Base-by-base conservation (phyloP, 2,888 invertebrate species). In the Camptogramma bilineatum region DNA sequence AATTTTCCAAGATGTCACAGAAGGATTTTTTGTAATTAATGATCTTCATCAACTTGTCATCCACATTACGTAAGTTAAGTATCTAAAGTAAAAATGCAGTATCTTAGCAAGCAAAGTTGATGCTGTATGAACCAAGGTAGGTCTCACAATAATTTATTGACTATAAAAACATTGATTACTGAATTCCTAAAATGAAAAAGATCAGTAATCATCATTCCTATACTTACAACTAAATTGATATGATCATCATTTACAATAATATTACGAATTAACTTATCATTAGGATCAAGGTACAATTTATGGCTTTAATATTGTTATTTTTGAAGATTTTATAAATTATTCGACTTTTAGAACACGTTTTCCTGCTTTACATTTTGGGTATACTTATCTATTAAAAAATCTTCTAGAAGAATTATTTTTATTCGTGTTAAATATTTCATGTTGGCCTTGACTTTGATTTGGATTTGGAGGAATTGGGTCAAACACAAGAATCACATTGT, bases 401-500 rank as follows among this genome's bases (percentile, higher is more conserved):
- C 10, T 10, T 10, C 10, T n/a, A 39, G n/a, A 10, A 13, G 39
- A 0, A 3, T 39, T 39, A 39, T 13, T 34, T 3, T 42, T 42
- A 39, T n/a, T 17, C 7, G 44, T 17, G 17, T 44, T 17, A 44
- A 44, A 44, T 44, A 44, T 17, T 44, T 44, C 34, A 13, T 44
- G 44, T 44, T 16, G 44, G 17, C 44, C 44, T 44, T 44, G 44
- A 44, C 44, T 44, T 17, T 42, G 42, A 4, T 42, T 16, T 44
- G 44, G 42, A 4, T 42, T 16, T 44, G 44, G 44, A 39, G 39
- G 13, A 17, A 16, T 44, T 44, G 17, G 17, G 16, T 7, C 44
- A 44, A 44, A 44, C 16, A 44, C 44, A 44, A 44, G 44, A 44
- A 44, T 5, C 44, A 44, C 17, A 17, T 44, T 44, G 28, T 28